Percentiles rank a stretch among this genome's conserved stretches.
These are phyloP conservation scores for Schrankia costaestrigalis DNA, from an alignment of 2,888 invertebrate species.

Conservation along the genomic window DNA sequence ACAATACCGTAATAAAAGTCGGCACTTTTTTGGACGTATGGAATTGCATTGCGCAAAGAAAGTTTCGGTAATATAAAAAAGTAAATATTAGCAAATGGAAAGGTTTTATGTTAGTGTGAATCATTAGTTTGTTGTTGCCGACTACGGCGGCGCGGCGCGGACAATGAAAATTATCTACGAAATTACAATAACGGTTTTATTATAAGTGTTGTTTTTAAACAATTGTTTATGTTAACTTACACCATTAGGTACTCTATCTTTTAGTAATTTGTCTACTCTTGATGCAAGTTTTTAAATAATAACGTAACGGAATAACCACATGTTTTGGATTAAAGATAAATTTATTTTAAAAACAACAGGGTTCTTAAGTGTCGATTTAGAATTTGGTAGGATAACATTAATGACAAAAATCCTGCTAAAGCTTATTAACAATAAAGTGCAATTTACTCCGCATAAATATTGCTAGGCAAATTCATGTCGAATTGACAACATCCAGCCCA, in stretches of 20 bases:
- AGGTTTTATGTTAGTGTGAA: slow-evolving; percentile 20
- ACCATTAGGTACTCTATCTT: too few relatives aligned
- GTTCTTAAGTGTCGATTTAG: too few relatives aligned
- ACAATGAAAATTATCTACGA: slow-evolving; percentile 11
- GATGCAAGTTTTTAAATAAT: too few relatives aligned
- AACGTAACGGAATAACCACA: too few relatives aligned
- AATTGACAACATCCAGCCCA: slow-evolving; percentile 54
- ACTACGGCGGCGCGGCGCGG: slow-evolving; percentile 8
- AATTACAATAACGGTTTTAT: slow-evolving; percentile 17
- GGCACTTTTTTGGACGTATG: slow-evolving; percentile 36
- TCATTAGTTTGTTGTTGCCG: slow-evolving; percentile 20
- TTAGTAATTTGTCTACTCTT: too few relatives aligned
- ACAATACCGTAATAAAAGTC: slow-evolving; percentile 49
- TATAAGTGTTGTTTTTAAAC: slow-evolving; percentile 1
- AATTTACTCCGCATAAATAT: slow-evolving; percentile 52
- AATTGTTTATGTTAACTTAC: too few relatives aligned
- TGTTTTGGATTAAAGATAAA: too few relatives aligned
- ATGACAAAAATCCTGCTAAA: too few relatives aligned
- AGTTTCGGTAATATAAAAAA: slow-evolving; percentile 15
- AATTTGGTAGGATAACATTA: too few relatives aligned
- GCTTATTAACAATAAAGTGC: too few relatives aligned
- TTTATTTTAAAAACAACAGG: too few relatives aligned
- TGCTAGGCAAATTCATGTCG: slow-evolving; percentile 51
- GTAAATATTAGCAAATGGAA: slow-evolving; percentile 34
- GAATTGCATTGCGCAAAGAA: slow-evolving; percentile 25